Base-by-base conservation (phyloP, 2,888 invertebrate species). In the Ernsta delagoae region DNA sequence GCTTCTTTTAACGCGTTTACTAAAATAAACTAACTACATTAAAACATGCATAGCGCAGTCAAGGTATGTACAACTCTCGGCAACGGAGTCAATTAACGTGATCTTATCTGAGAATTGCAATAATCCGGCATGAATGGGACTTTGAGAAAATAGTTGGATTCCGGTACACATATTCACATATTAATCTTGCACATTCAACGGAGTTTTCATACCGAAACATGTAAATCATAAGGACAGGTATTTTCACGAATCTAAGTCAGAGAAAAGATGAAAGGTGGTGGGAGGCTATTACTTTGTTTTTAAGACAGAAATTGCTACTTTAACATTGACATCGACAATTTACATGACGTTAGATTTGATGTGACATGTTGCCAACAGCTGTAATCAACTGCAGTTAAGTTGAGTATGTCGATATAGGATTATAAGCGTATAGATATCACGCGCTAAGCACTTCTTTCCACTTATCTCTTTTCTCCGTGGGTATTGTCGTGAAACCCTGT, bases 151-250 rank as follows among this genome's bases (percentile, higher is more conserved):
- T 59, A 69, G 50, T 59, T 12, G 53, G 43, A 69, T 68, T 69
- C 69, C 68, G 48, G 61, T 68, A 50, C 43, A 68, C 48, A n/a
- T 39, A 41, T 68, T 24, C 62, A 62, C 68, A 62, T 61, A 61
- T 67, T 31, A n/a, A 50, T 1, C 50, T 6, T 56, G 31, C 34
- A 24, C 24, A 24, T 24, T 66, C 34, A 31, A 43, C 31, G 34
- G 54, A 31, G 31, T 56, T 64, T 64, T 66, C 66, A 59, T 43
- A 56, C 45, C 67, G 7, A 61, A 34, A 5, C 16, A 67, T 60
- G 41, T 67, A 54, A 8, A 48, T 48, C 48, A 36, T 36, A 36
- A 36, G 36, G 36, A 36, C 36, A 36, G 36, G 39, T 39, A 39
- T 39, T 39, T 39, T 6, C 39, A 39, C 39, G 5, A 0, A 5